Conservation (phyloP, 2,888 invertebrate species). For the Allophyes oxyacanthae region DNA sequence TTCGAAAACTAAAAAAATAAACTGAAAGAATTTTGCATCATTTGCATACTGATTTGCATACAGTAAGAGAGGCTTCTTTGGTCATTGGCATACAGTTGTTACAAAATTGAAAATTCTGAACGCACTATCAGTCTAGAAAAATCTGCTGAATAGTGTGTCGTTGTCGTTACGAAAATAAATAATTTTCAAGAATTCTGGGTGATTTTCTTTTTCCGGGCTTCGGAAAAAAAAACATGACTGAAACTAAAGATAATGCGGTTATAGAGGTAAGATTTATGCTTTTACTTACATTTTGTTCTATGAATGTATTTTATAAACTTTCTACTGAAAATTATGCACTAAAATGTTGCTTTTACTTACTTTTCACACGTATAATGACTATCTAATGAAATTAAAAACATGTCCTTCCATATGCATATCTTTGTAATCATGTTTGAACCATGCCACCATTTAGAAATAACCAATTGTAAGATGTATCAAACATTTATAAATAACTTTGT, state of each 20-base stretch:
- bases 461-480: too few relatives aligned
- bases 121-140: constrained; percentile 63
- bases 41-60: too few relatives aligned
- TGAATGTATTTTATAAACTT: constrained; percentile 4
- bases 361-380: not conserved
- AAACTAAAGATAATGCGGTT: constrained; percentile 19
- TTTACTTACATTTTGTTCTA: not conserved
- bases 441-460: too few relatives aligned
- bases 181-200: constrained; percentile 26
- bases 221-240: constrained; percentile 42
- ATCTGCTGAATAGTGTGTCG: constrained; percentile 48
- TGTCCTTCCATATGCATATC: too few relatives aligned
- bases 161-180: constrained; percentile 54
- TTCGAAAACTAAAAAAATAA: too few relatives aligned
- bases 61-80: too few relatives aligned
- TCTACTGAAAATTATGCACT: constrained; percentile 9
- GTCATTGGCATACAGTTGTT: too few relatives aligned
- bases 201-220: constrained; percentile 1
- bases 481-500: too few relatives aligned
- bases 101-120: constrained; percentile 23
- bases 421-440: too few relatives aligned
- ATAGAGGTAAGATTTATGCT: constrained; percentile 31
- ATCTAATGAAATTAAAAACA: too few relatives aligned
- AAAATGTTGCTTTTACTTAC: not conserved
- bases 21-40: too few relatives aligned